Evolutionary conservation across 2,888 invertebrate species (phyloP).

Genomic region (Melangyna quadrimaculata): DNA sequence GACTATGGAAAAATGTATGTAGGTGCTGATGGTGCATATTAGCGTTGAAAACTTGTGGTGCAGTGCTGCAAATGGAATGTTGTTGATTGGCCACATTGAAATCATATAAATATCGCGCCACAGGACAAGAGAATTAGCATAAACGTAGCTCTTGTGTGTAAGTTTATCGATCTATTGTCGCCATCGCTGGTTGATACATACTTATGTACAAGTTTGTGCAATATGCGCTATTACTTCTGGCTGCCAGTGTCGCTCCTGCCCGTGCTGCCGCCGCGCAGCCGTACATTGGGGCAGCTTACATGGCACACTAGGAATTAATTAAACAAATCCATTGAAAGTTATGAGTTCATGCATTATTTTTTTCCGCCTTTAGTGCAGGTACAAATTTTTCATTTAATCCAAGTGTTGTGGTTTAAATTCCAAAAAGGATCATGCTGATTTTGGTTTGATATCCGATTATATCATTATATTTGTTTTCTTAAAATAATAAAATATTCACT

Average conservation of each 20-base stretch:
- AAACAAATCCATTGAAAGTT: background rate
- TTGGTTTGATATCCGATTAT: too few species aligned
- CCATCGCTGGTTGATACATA: conserved; percentile 30
- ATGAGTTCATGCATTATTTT: too few species aligned
- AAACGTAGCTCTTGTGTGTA: background rate
- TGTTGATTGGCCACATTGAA: conserved; percentile 59
- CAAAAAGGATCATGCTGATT: too few species aligned
- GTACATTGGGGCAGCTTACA: background rate
- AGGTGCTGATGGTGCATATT: background rate
- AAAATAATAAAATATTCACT: too few species aligned
- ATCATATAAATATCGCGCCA: conserved; percentile 65
- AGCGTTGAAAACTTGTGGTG: background rate
- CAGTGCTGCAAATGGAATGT: conserved; percentile 44
- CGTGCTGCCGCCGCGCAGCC: background rate
- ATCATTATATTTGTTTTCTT: too few species aligned
- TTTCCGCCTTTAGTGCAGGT: too few species aligned
- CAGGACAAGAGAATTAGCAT: conserved; percentile 64
- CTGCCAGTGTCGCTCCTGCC: background rate
- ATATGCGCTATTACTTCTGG: conserved; percentile 48
- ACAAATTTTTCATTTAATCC: too few species aligned
- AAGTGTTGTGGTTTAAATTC: too few species aligned
- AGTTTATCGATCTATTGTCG: conserved; percentile 30
- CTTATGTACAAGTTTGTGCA: conserved; percentile 47
- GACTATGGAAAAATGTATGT: conserved; percentile 24
- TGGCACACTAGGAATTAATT: background rate